These are phyloP conservation scores for Limonius californicus DNA, from an alignment of 1,140 invertebrate species.

Conservation along the genomic window DNA sequence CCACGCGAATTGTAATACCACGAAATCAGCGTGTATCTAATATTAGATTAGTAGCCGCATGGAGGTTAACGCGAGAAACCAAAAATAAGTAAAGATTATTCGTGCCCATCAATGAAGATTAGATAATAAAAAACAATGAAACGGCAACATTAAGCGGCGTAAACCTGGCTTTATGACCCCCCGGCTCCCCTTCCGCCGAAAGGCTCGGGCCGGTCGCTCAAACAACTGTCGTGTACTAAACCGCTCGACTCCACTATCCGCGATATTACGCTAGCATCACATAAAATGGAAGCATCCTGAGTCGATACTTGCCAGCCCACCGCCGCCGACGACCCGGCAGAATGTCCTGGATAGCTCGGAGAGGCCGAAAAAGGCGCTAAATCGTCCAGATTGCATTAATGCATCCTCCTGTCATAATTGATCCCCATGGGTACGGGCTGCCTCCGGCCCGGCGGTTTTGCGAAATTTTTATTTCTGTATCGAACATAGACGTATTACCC, in stretches of 20 bases:
- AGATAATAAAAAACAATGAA: slow-evolving; percentile 30
- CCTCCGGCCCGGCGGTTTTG: neutral
- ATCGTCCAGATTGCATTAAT: neutral
- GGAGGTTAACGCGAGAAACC: too few relatives aligned
- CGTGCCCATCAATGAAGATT: too few relatives aligned
- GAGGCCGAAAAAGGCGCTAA: neutral
- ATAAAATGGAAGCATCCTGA: slow-evolving; percentile 40
- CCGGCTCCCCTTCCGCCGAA: slow-evolving; percentile 20
- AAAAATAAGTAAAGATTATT: too few relatives aligned
- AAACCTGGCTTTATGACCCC: slow-evolving; percentile 34
- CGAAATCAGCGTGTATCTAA: too few relatives aligned
- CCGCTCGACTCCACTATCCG: slow-evolving; percentile 38
- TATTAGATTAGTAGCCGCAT: too few relatives aligned
- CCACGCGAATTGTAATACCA: too few relatives aligned
- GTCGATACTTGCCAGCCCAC: slow-evolving; percentile 36
- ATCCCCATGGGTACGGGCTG: neutral
- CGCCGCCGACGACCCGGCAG: neutral
- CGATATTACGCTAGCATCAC: slow-evolving; percentile 43
- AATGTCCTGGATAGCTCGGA: neutral
- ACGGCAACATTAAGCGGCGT: slow-evolving; percentile 38
- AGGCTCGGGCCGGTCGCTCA: slow-evolving; percentile 37
- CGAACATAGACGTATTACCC: slow-evolving; percentile 32
- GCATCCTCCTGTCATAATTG: slow-evolving; percentile 5
- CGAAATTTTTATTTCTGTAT: slow-evolving; percentile 18
- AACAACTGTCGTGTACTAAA: slow-evolving; percentile 46